Percentiles rank a stretch among this genome's conserved stretches.
Conservation (phyloP, 1,140 invertebrate species). For the Helicorthomorpha holstii region DNA sequence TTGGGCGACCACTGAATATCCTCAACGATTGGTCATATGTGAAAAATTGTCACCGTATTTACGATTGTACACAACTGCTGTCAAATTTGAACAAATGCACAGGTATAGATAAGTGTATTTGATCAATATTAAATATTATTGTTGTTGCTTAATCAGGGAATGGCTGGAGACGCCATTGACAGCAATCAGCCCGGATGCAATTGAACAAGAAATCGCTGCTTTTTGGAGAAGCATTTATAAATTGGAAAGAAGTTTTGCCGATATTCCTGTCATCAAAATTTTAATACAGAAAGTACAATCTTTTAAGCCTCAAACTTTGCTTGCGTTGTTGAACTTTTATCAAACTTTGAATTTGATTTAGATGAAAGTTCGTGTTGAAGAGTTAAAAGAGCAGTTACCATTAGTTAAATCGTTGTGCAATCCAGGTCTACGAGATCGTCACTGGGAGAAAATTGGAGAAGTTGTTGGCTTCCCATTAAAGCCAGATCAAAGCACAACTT, state of each 20-base stretch:
- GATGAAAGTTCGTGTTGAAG: constrained; percentile 58
- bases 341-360: constrained; percentile 15
- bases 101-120: constrained; percentile 24
- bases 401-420: constrained; percentile 84
- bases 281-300: constrained; percentile 27
- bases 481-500: constrained; percentile 62
- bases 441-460: constrained; percentile 92
- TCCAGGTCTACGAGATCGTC: constrained; percentile 75
- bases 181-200: constrained; percentile 68
- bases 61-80: constrained; percentile 70
- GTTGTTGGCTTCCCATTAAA: constrained; percentile 84
- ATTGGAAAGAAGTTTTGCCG: constrained; percentile 68
- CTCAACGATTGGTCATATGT: constrained; percentile 44
- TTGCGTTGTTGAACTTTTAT: not conserved
- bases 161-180: constrained; percentile 74
- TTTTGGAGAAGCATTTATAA: constrained; percentile 69
- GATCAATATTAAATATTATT: not conserved
- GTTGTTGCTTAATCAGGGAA: constrained; percentile 14
- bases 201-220: constrained; percentile 62
- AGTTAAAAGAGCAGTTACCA: constrained; percentile 76
- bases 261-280: constrained; percentile 35
- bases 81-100: constrained; percentile 67
- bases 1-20: constrained; percentile 79
- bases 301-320: not conserved
- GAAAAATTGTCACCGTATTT: constrained; percentile 68